These are phyloP conservation scores for Psammodynastes pulverulentus DNA, from an alignment of 2,113 vertebrate genomes.

Conservation along the genomic window DNA sequence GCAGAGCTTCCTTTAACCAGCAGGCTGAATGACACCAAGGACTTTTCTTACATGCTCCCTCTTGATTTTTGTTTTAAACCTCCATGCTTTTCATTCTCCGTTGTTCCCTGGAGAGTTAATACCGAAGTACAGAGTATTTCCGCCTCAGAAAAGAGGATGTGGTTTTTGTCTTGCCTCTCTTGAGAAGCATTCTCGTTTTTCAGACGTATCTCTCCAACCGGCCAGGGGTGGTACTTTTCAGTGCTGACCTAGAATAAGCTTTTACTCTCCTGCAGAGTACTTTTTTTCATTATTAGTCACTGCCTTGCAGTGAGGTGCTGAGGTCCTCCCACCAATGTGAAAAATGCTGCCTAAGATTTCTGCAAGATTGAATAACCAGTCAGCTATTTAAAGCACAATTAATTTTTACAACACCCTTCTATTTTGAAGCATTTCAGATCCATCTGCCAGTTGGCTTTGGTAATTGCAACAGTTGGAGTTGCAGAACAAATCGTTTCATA, in stretches of 20 bases:
- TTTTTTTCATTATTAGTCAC: conserved; percentile 25
- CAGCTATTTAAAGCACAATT: conserved; percentile 10
- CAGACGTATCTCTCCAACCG: conserved; percentile 38
- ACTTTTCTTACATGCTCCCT: conserved; percentile 26
- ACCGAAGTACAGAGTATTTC: conserved; percentile 18
- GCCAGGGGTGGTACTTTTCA: conserved; percentile 11
- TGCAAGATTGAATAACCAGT: background rate
- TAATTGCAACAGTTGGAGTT: background rate
- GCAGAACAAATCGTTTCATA: conserved; percentile 17
- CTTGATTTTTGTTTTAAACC: conserved; percentile 14
- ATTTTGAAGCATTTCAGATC: background rate
- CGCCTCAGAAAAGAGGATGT: conserved; percentile 4
- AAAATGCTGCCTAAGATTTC: background rate
- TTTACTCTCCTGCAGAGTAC: background rate
- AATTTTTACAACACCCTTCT: conserved; percentile 6
- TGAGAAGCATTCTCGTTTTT: conserved; percentile 23
- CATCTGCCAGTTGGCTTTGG: background rate
- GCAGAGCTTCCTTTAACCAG: conserved; percentile 56
- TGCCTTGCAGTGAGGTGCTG: background rate
- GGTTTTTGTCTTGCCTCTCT: conserved; percentile 33
- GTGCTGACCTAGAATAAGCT: conserved; percentile 9
- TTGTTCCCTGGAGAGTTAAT: conserved; percentile 37
- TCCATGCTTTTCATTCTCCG: conserved; percentile 19
- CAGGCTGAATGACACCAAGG: conserved; percentile 45
- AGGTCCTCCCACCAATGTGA: rapidly evolving